Evolutionary conservation across 2,113 vertebrate species (phyloP).

Genomic region (Pelodiscus sinensis): DNA sequence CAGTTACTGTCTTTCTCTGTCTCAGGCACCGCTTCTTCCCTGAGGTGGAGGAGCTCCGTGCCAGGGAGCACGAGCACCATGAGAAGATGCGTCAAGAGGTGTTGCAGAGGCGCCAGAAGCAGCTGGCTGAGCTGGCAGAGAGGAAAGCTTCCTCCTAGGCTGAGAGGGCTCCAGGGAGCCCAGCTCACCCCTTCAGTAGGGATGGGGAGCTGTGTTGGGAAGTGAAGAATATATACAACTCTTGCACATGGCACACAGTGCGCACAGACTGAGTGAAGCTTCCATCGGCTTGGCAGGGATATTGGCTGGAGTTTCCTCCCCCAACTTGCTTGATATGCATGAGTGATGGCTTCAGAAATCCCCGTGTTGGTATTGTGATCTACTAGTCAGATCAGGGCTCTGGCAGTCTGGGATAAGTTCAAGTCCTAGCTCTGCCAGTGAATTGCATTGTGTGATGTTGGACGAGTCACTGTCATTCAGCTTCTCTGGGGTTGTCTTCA

Average conservation of each 20-base stretch:
- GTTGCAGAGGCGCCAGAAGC: constrained; percentile 73
- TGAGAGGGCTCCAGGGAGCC: neutral
- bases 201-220: neutral
- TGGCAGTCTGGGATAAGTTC: neutral
- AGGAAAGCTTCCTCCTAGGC: constrained; percentile 51
- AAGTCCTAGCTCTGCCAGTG: neutral
- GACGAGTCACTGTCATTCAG: neutral
- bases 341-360: neutral
- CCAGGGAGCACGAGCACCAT: constrained; percentile 67
- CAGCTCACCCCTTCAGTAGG: neutral
- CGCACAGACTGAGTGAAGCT: neutral
- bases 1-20: neutral
- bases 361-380: no score
- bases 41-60: constrained; percentile 74
- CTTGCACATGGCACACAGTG: neutral
- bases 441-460: neutral
- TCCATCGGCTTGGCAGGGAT: neutral
- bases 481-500: neutral
- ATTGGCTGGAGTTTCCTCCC: neutral
- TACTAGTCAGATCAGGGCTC: no score
- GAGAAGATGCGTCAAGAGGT: constrained; percentile 66
- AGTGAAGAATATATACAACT: neutral
- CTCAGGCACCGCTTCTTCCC: constrained; percentile 75
- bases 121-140: constrained; percentile 39
- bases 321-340: neutral